Conservation (phyloP, 2,797 vertebrate genomes). For the Florisuga fusca region DNA sequence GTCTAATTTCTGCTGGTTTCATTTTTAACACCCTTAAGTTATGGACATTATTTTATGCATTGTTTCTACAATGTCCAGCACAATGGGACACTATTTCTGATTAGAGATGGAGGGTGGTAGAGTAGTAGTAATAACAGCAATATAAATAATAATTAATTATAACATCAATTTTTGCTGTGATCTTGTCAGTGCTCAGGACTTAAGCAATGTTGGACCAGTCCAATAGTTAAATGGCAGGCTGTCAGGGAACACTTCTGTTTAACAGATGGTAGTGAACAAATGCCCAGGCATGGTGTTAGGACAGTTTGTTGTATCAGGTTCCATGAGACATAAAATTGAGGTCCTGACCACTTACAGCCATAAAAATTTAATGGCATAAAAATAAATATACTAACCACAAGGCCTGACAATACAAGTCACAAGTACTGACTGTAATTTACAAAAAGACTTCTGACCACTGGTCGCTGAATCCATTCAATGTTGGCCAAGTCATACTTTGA, state of each 20-base stretch:
- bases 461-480: background rate
- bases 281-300: background rate
- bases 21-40: background rate
- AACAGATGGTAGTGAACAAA: slow-evolving; percentile 32
- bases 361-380: background rate
- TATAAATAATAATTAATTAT: background rate
- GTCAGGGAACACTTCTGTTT: slow-evolving; percentile 52
- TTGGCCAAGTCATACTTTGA: background rate
- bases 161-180: background rate
- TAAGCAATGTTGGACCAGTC: slow-evolving; percentile 2
- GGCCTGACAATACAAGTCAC: background rate
- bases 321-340: slow-evolving; percentile 20
- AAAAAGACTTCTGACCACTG: background rate
- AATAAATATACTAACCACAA: background rate
- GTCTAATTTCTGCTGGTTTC: background rate
- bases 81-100: background rate
- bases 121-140: background rate
- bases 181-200: slow-evolving; percentile 5
- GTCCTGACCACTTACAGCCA: slow-evolving; percentile 33
- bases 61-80: background rate
- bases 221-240: slow-evolving; percentile 23
- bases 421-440: background rate
- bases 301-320: slow-evolving; percentile 1
- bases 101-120: background rate
- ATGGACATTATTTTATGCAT: background rate